A percentile compares a stretch with the other conserved stretches of the same genome.
Conservation (phyloP, 1,140 invertebrate species). For the Caenorhabditis remanei region DNA sequence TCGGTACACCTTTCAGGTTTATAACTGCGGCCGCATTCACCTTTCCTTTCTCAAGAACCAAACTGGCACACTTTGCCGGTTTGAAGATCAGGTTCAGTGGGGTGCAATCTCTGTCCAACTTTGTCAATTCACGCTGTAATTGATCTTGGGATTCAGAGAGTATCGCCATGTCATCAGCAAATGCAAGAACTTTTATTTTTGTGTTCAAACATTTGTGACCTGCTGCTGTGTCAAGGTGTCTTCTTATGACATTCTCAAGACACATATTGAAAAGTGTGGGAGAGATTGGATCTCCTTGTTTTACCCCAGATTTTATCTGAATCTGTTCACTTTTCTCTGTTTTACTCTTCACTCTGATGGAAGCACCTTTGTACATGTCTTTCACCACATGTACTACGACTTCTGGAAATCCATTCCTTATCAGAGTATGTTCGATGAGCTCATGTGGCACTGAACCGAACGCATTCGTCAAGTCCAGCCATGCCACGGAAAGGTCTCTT, state of each 20-base stretch:
- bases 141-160: not conserved
- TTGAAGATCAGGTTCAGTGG: not conserved
- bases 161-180: conserved; percentile 8
- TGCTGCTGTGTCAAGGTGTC: not conserved
- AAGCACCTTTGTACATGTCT: not conserved
- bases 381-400: not conserved
- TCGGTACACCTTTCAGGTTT: not conserved
- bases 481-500: not conserved
- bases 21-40: not conserved
- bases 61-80: conserved; percentile 7
- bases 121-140: not conserved
- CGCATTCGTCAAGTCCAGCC: not conserved
- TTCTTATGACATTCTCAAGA: not conserved
- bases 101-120: not conserved
- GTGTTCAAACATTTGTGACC: not conserved
- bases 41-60: not conserved
- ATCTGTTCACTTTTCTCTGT: not conserved
- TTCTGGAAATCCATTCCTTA: not conserved
- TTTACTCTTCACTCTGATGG: not conserved
- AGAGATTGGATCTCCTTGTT: conserved; percentile 9
- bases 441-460: conserved; percentile 1
- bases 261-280: conserved; percentile 3
- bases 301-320: not conserved
- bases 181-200: not conserved
- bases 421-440: not conserved